Base-by-base conservation (phyloP, 2,888 invertebrate species). In the Blastobasis lacticolella region DNA sequence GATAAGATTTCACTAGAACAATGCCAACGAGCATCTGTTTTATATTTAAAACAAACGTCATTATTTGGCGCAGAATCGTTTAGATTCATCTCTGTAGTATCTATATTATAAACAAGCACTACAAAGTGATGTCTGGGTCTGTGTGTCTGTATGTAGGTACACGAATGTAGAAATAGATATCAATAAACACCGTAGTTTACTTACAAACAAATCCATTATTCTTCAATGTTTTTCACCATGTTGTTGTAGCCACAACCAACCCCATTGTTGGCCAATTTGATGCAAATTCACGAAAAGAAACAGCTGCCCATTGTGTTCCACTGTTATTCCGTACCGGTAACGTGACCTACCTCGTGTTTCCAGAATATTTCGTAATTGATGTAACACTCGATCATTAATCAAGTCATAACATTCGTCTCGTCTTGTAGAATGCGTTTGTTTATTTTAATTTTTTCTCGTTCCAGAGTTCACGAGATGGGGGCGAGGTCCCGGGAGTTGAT, bases 381-480 rank as follows among this genome's bases (percentile, higher is more conserved):
- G 64, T 64, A 72, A 71, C 55, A 50, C 51, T 41, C 40, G 10
- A 8, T 49, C 44, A 37, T 38, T 49, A 37, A 45, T 36, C 36
- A 10, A 23, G 52, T 48, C 45, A 48, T 45, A 43, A 54, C 50
- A 10, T 8, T 52, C 23, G 49, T 49, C 48, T 51, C 49, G 45
- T 51, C 45, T 42, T 47, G 49, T 36, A 37, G 37, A 45, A 49
- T n/a, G 45, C 10, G 10, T 38, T 10, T 10, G 43, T 43, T 9
- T 44, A 46, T 49, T 38, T 40, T n/a, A 10, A 43, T 9, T n/a
- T 47, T 73, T 61, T 64, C 51, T 71, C 57, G 57, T 86, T 88
- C 53, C 88, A 88, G 88, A 84, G 84, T 86, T 85, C 83, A 78
- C 77, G 81, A 79, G 68, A 88, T 88, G 88, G 85, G 86, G 77